Conservation (phyloP, 2,113 vertebrate species). For the Leptosomus discolor region DNA sequence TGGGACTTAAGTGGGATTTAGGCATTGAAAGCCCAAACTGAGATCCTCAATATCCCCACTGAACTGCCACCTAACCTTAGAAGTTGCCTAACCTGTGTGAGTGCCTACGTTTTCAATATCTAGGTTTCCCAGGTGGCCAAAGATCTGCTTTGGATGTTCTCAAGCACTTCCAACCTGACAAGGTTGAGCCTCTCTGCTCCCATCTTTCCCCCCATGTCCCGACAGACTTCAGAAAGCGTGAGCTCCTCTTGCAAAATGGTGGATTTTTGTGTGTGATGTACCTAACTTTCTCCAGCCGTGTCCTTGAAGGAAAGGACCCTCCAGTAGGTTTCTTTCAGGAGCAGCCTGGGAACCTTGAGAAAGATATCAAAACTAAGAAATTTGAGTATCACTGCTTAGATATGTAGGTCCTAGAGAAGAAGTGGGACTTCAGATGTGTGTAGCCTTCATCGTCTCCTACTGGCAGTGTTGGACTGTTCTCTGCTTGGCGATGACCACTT, state of each 20-base stretch:
- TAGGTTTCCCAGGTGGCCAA: slow-evolving; percentile 19
- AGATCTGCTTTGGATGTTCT: slow-evolving; percentile 46
- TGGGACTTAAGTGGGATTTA: slow-evolving; percentile 65
- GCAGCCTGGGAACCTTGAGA: background rate
- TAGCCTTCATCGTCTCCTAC: rapidly evolving
- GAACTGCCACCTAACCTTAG: slow-evolving; percentile 62
- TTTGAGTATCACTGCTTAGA: background rate
- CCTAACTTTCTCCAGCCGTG: background rate
- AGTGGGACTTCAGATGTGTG: background rate
- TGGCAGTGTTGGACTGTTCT: background rate
- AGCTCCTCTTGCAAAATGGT: background rate
- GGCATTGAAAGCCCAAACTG: slow-evolving; percentile 53
- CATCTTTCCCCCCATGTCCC: background rate
- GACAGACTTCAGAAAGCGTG: background rate
- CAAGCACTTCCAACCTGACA: slow-evolving; percentile 52
- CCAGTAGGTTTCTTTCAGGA: background rate
- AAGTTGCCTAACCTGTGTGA: slow-evolving; percentile 38
- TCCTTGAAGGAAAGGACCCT: slow-evolving; percentile 10
- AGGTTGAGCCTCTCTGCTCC: slow-evolving; percentile 28
- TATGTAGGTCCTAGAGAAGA: background rate
- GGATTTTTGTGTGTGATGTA: background rate
- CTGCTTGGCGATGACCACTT: rapidly evolving
- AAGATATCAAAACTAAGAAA: background rate
- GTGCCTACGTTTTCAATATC: slow-evolving; percentile 27
- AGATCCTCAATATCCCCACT: slow-evolving; percentile 45